These are phyloP conservation scores for Oreocharis arfaki DNA, from an alignment of 2,113 vertebrate species.

Conservation along the genomic window DNA sequence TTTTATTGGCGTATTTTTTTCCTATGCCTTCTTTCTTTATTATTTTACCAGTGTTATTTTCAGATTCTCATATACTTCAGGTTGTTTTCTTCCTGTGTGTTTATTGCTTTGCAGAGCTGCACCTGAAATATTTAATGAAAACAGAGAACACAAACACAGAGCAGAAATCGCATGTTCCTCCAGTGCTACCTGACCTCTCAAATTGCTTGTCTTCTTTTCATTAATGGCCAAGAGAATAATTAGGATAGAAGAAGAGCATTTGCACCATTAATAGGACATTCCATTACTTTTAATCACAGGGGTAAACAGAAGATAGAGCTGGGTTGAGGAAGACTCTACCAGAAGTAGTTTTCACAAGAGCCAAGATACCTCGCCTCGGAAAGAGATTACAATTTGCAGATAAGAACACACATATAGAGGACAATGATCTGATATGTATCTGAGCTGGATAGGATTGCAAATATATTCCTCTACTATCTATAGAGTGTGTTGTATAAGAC, in stretches of 20 bases:
- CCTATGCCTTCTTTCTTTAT: neutral
- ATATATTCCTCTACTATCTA: neutral
- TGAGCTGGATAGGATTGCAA: neutral
- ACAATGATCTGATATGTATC: neutral
- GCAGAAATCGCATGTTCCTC: neutral
- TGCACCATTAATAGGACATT: neutral
- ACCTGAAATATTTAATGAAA: conserved; percentile 12
- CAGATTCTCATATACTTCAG: neutral
- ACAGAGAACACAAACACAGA: neutral
- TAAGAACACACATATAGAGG: neutral
- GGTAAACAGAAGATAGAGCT: neutral
- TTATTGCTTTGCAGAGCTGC: neutral
- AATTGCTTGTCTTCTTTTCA: neutral
- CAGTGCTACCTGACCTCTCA: neutral
- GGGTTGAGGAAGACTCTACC: neutral
- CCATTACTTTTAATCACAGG: neutral
- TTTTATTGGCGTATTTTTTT: neutral
- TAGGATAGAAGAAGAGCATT: neutral
- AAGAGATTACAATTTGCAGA: neutral
- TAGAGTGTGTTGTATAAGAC: neutral
- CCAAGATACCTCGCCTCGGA: neutral
- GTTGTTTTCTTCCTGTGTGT: neutral
- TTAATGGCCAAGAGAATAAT: neutral
- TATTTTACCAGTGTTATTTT: neutral
- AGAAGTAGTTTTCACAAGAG: neutral